Percentiles rank a stretch among this genome's conserved stretches.
Evolutionary conservation across 1,140 invertebrate species (phyloP).

Genomic region (Euborellia annulipes): DNA sequence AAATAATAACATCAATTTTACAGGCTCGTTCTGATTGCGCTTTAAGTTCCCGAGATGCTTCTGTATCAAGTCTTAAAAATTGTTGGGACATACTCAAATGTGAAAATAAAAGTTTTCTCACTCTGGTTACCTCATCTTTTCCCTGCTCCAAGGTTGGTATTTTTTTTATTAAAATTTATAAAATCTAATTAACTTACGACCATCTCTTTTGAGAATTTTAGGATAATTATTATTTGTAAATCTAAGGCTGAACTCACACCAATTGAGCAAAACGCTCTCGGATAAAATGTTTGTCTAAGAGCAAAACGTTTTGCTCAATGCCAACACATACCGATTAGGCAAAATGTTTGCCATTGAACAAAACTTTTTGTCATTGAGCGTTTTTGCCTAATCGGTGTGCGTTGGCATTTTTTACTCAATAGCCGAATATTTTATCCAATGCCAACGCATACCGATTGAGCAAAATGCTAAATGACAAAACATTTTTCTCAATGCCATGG

Average conservation of each 20-base stretch:
- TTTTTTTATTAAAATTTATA: slow-evolving; percentile 5
- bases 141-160: slow-evolving; percentile 57
- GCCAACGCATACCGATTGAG: no score
- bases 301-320: no score
- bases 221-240: slow-evolving; percentile 3
- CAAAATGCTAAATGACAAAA: no score
- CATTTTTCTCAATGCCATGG: no score
- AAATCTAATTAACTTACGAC: background rate
- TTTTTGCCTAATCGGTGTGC: no score
- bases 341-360: no score
- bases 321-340: no score
- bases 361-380: no score
- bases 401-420: no score
- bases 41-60: slow-evolving; percentile 64
- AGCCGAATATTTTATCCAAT: no score
- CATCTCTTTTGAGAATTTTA: background rate
- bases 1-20: slow-evolving; percentile 6
- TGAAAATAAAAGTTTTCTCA: slow-evolving; percentile 77
- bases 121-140: slow-evolving; percentile 82
- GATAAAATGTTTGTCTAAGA: no score
- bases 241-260: no score
- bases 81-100: slow-evolving; percentile 87
- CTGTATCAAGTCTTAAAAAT: slow-evolving; percentile 68
- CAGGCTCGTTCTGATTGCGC: slow-evolving; percentile 63
- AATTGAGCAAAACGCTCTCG: background rate